Base-by-base conservation (phyloP, 1,140 invertebrate species). In the Oedothorax gibbosus region DNA sequence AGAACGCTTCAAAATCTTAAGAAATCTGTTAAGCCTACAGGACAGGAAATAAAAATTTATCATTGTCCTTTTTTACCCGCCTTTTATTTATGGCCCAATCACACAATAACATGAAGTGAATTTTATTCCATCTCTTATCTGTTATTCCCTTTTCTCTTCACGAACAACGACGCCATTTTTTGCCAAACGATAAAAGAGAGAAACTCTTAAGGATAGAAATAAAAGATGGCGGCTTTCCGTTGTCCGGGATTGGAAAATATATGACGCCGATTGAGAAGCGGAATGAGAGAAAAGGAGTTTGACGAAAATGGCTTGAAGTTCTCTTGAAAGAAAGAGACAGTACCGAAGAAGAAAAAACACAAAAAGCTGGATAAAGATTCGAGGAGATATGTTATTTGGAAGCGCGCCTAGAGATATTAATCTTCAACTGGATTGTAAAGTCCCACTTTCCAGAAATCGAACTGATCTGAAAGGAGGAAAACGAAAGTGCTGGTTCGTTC, bases 221-320 rank as follows among this genome's bases (percentile, higher is more conserved):
- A 73, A 83, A 75, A 75, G 53, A 82, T 71, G 79, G 79, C 79
- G 69, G 57, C 79, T 82, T 62, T 72, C 62, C 7, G 20, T 82
- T 72, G 18, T 72, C 54, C 51, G 66, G 50, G 50, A 54, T 12
- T 50, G 49, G 15, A 75, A 83, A 75, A 83, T 83, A 75, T 73
- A 66, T 56, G 81, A 83, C 71, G 51, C 66, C 69, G 49, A 83
- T 75, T 51, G 20, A 20, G 18, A 18, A 21, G 54, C 7, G 60
- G 66, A 75, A 75, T 51, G 71, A 75, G 60, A n/a, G 12, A 49
- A 66, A 49, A 50, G 50, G 71, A 49, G 71, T 75, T 83, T 57
- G 81, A 83, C 62, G 81, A 83, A 83, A 83, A 83, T 83, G 69
- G 71, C 49, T 83, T 83, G 71, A 66, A 83, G 57, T 82, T 82